Evolutionary conservation across 1,140 invertebrate species (phyloP).

Genomic region (Episyrphus balteatus): DNA sequence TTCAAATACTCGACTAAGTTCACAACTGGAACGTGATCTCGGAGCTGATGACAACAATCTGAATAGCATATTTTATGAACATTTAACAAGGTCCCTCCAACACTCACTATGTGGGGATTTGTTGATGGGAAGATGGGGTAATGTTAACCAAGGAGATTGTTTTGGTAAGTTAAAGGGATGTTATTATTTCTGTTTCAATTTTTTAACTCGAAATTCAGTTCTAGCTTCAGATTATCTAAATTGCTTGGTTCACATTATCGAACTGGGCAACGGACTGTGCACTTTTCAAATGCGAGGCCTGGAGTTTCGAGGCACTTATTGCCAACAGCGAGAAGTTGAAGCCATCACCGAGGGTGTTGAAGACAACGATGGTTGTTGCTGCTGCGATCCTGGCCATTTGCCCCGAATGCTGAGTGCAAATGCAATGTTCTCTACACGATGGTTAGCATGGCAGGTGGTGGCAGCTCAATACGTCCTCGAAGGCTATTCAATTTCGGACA

Average conservation of each 20-base stretch:
- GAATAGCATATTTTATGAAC: constrained; percentile 99
- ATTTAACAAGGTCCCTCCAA: constrained; percentile 91
- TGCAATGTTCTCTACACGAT: constrained; percentile 93
- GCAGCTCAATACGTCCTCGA: constrained; percentile 93
- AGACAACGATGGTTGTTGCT: constrained; percentile 83
- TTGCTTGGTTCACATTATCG: constrained; percentile 95
- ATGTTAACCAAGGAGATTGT: constrained; percentile 88
- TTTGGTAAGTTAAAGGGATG: constrained; percentile 47
- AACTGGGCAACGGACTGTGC: constrained; percentile 95
- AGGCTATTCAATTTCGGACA: constrained; percentile 96
- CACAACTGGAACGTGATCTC: constrained; percentile 89
- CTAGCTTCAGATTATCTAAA: constrained; percentile 95
- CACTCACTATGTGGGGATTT: constrained; percentile 93
- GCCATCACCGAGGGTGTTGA: constrained; percentile 94
- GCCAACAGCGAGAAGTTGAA: constrained; percentile 93
- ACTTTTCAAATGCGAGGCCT: constrained; percentile 96
- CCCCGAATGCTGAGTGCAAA: constrained; percentile 84
- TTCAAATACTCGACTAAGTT: constrained; percentile 89
- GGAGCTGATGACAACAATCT: constrained; percentile 97
- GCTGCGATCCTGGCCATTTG: constrained; percentile 84
- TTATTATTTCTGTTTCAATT: neutral
- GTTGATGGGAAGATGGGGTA: constrained; percentile 82
- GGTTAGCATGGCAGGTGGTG: constrained; percentile 95
- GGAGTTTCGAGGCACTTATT: constrained; percentile 97
- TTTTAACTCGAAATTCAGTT: constrained; percentile 42